Conservation (phyloP, 2,888 invertebrate genomes). For the Polydrusus tereticollis region DNA sequence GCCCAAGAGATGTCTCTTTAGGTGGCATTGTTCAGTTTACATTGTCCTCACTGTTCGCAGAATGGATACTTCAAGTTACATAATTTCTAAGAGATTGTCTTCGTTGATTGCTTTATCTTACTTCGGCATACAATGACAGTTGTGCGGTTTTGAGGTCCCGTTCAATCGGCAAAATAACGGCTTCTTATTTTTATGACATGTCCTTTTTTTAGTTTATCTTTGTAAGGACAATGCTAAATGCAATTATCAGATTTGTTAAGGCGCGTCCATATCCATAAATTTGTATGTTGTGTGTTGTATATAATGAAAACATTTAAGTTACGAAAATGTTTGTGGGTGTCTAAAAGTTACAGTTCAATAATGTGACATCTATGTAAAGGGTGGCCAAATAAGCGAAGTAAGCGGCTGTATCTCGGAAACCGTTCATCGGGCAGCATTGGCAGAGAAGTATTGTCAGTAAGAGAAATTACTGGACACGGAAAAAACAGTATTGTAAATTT, state of each 20-base stretch:
- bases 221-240: background rate
- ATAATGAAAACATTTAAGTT: too few relatives aligned
- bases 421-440: too few relatives aligned
- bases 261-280: too few relatives aligned
- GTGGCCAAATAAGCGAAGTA: too few relatives aligned
- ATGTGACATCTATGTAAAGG: too few relatives aligned
- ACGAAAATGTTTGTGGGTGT: too few relatives aligned
- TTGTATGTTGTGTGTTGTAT: too few relatives aligned
- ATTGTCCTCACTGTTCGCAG: slow-evolving; percentile 62
- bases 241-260: background rate
- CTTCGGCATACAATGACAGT: slow-evolving; percentile 56
- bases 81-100: slow-evolving; percentile 67
- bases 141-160: slow-evolving; percentile 49
- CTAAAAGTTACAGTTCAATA: too few relatives aligned
- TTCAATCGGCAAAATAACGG: slow-evolving; percentile 25
- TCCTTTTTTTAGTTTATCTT: background rate
- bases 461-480: too few relatives aligned
- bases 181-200: slow-evolving; percentile 5
- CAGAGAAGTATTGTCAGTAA: too few relatives aligned
- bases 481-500: too few relatives aligned
- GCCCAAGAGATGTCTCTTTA: slow-evolving; percentile 67
- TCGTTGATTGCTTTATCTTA: slow-evolving; percentile 66
- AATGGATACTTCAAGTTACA: slow-evolving; percentile 68
- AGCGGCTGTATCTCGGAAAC: too few relatives aligned
- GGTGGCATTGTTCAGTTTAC: slow-evolving; percentile 63